Conservation (phyloP, 2,888 invertebrate species). For the Tromatobia lineatoria region DNA sequence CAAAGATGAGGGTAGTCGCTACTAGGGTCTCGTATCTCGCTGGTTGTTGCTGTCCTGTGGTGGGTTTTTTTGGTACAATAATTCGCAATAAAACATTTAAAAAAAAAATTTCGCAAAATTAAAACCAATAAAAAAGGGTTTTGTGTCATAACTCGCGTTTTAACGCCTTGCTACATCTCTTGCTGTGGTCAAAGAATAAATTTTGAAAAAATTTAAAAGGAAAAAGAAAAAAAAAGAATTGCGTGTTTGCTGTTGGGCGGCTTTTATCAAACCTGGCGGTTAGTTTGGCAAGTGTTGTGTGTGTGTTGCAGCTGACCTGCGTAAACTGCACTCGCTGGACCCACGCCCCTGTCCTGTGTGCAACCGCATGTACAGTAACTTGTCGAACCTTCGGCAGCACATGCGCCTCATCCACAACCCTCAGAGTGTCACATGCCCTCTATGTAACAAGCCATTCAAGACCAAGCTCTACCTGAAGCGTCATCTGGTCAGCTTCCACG, state of each 20-base stretch:
- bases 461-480: slow-evolving; percentile 88
- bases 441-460: slow-evolving; percentile 89
- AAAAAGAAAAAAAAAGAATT: slow-evolving; percentile 30
- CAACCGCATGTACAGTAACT: slow-evolving; percentile 89
- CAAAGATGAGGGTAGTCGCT: slow-evolving; percentile 76
- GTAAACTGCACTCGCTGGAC: slow-evolving; percentile 87
- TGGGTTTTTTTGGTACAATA: slow-evolving; percentile 79
- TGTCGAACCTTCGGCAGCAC: slow-evolving; percentile 89
- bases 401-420: slow-evolving; percentile 89
- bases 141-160: slow-evolving; percentile 33
- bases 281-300: slow-evolving; percentile 84
- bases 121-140: slow-evolving; percentile 12
- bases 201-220: slow-evolving; percentile 6
- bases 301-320: slow-evolving; percentile 86
- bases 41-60: slow-evolving; percentile 86
- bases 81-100: slow-evolving; percentile 49
- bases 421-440: slow-evolving; percentile 88
- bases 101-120: slow-evolving; percentile 21
- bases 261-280: slow-evolving; percentile 74
- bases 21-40: slow-evolving; percentile 83
- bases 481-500: slow-evolving; percentile 88
- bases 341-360: slow-evolving; percentile 89
- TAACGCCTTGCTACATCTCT: slow-evolving; percentile 36
- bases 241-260: slow-evolving; percentile 51
- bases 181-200: slow-evolving; percentile 29